Base-by-base conservation (phyloP, 2,797 vertebrate species). In the Myioborus melanocephalus region DNA sequence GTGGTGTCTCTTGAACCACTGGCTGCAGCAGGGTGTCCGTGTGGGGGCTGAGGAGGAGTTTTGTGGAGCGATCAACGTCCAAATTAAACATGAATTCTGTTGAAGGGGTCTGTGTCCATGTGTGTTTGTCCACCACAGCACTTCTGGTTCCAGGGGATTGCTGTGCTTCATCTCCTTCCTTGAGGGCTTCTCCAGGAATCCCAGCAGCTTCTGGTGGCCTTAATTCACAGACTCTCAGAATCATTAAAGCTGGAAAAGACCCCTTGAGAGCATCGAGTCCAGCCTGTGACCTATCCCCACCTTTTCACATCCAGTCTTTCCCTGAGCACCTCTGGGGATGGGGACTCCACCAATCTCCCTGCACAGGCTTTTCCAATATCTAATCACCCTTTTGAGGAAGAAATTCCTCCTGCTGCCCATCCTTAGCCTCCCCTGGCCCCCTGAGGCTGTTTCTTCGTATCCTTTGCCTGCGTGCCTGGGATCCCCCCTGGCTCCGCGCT, bases 41-140 rank as follows among this genome's bases (percentile, higher is more conserved):
- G 63, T 63, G 55, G 87, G 93, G 91, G 89, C 89, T 41, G 87
- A 89, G 95, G 87, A 92, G 92, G 81, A 64, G 91, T 97, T 98
- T 94, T 97, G 95, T 94, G 66, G 95, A 97, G 97, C 71, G 53
- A 96, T 97, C 94, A 35, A 96, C 64, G 83, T 98, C 97, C 96
- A 93, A 96, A 98, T 98, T 98, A 98, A 98, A 97, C 91, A 91
- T 39, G 66, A 98, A 95, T 95, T 96, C 96, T 97, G 93, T 97
- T 96, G 93, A 97, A 96, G 79, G 53, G 49, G 6, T 24, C 83
- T 90, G 91, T 80, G 81, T 97, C 93, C 10, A 8, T 92, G 96
- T 96, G 43, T 94, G 94, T 96, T 94, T 92, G 77, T 97, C 60
- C 35, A 19, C 49, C 32, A 22, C 50, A 87, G 61, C 1, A 0